These are phyloP conservation scores for Himantopus leucocephalus DNA, from an alignment of 2,113 vertebrate genomes.

Conservation along the genomic window DNA sequence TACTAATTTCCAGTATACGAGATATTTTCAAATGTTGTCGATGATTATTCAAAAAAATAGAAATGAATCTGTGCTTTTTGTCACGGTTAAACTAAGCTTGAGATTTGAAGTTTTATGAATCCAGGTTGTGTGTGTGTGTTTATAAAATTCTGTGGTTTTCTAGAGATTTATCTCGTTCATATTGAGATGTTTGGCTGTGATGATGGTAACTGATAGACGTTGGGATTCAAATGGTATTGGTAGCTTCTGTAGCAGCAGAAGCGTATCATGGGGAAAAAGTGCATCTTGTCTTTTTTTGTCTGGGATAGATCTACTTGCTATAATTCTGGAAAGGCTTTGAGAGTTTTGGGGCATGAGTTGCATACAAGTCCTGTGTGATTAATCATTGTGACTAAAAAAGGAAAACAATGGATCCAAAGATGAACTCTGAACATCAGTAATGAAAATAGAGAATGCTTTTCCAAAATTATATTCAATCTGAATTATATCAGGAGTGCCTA, in stretches of 20 bases:
- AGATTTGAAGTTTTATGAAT: neutral
- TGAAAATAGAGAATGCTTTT: slow-evolving; percentile 46
- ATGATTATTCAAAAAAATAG: neutral
- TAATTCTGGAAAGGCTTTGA: neutral
- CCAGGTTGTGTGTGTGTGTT: neutral
- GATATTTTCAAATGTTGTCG: neutral
- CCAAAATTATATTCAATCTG: slow-evolving; percentile 19
- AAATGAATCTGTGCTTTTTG: neutral
- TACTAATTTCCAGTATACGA: neutral
- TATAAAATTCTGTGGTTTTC: neutral
- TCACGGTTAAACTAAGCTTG: neutral
- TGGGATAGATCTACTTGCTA: neutral
- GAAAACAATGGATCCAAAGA: slow-evolving; percentile 57
- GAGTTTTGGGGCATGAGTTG: neutral
- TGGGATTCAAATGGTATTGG: neutral
- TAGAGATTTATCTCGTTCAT: neutral
- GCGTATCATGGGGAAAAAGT: neutral
- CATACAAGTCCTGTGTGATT: neutral
- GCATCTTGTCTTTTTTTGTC: accelerated
- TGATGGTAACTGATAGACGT: neutral
- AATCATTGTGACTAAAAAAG: slow-evolving; percentile 19
- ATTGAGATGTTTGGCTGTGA: neutral
- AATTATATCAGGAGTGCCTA: slow-evolving; percentile 21
- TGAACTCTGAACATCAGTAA: slow-evolving; percentile 24
- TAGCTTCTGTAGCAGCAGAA: neutral